These are phyloP conservation scores for Drosophila ercepeae DNA, from an alignment of 1,140 invertebrate species.

Conservation along the genomic window DNA sequence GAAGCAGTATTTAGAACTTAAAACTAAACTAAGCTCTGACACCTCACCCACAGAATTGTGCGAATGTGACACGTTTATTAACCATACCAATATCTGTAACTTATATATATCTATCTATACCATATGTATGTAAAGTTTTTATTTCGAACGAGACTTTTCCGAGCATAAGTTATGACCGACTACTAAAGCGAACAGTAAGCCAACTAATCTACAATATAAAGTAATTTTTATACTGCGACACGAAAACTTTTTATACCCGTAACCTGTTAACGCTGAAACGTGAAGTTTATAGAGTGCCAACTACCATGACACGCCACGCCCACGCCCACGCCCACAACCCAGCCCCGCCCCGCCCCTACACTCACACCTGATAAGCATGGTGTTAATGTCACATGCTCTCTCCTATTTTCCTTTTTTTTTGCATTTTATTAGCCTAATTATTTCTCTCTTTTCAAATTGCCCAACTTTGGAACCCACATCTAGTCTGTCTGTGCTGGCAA, in stretches of 20 bases:
- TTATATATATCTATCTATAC: conserved; percentile 3
- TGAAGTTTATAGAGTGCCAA: conserved; percentile 48
- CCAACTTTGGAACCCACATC: conserved; percentile 39
- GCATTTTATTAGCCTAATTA: conserved; percentile 65
- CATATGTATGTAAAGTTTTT: conserved; percentile 38
- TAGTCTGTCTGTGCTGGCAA: conserved; percentile 48
- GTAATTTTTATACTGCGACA: conserved; percentile 44
- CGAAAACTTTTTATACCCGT: conserved; percentile 44
- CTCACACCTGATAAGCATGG: conserved; percentile 57
- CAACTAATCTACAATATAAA: conserved; percentile 41
- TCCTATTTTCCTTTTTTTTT: conserved; percentile 10
- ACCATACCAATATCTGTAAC: conserved; percentile 47
- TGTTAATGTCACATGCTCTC: conserved; percentile 39
- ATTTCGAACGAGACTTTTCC: conserved; percentile 55
- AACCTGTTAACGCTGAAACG: conserved; percentile 39
- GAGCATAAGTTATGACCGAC: conserved; percentile 55
- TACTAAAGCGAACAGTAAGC: conserved; percentile 34
- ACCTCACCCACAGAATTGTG: conserved; percentile 41
- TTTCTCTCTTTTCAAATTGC: conserved; percentile 54
- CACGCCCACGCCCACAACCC: too few species aligned
- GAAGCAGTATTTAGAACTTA: conserved; percentile 84
- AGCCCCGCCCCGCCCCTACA: background rate
- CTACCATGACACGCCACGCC: conserved; percentile 24
- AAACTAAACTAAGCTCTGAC: conserved; percentile 67
- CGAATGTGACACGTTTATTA: conserved; percentile 69